Conservation (phyloP, 2,888 invertebrate species). For the Lasioglossum leucozonium region DNA sequence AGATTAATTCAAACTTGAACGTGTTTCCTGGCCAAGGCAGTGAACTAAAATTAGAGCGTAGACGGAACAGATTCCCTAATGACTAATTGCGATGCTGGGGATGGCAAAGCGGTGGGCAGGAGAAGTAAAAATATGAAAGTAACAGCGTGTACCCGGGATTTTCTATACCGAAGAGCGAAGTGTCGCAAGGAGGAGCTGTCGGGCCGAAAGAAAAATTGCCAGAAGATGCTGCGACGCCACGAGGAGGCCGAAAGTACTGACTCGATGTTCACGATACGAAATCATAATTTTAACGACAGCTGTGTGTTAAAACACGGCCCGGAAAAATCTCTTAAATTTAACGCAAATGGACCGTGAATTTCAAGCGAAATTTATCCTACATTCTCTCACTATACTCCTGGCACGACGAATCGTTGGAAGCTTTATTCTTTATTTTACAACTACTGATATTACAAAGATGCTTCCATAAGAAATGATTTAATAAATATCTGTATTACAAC, state of each 20-base stretch:
- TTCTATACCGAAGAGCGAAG: slow-evolving; percentile 37
- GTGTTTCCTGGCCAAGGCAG: background rate
- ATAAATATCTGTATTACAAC: no score
- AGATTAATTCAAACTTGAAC: background rate
- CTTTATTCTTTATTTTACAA: no score
- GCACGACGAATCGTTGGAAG: no score
- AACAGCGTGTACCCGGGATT: slow-evolving; percentile 24
- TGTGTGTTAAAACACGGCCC: no score
- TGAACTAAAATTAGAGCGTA: background rate
- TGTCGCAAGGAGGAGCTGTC: slow-evolving; percentile 55
- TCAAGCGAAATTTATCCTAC: no score
- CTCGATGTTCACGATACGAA: slow-evolving; percentile 4
- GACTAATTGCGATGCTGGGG: slow-evolving; percentile 25
- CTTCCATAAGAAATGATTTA: no score
- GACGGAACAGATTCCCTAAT: slow-evolving; percentile 24
- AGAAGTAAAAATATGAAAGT: slow-evolving; percentile 32
- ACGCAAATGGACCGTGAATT: no score
- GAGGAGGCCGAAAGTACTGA: slow-evolving; percentile 40
- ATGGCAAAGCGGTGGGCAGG: slow-evolving; percentile 4
- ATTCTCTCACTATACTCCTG: no score
- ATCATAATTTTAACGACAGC: slow-evolving; percentile 53
- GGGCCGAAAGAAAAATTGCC: slow-evolving; percentile 55
- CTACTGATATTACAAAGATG: no score
- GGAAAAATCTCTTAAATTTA: background rate
- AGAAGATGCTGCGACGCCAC: slow-evolving; percentile 40